phyloP scores from a whole-genome alignment of 2,113 vertebrate genomes.

The Erpornis zantholeuca region DNA sequence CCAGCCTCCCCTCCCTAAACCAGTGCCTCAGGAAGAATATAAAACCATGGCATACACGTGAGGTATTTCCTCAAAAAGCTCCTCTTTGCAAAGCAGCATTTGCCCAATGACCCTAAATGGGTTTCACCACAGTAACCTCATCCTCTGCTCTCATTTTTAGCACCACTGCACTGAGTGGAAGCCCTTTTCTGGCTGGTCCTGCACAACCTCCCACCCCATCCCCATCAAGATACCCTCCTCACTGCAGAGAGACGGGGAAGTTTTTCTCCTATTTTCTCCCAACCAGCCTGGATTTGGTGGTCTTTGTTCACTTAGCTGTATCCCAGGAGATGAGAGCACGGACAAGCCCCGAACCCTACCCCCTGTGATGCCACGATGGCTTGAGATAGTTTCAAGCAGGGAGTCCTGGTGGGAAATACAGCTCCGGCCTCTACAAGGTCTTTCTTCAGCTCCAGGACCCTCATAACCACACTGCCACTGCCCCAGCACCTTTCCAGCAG shows the following conservation, averaged over 20 bases:
- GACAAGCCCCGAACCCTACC: neutral
- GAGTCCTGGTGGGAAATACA: neutral
- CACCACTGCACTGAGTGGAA: fast-evolving
- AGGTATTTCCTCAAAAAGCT: neutral
- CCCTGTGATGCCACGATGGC: fast-evolving
- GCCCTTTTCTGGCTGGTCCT: fast-evolving
- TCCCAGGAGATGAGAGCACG: neutral
- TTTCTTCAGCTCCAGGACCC: neutral
- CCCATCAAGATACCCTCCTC: neutral
- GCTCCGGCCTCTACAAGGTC: neutral
- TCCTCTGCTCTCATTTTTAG: neutral
- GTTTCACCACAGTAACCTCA: fast-evolving
- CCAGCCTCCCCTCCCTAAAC: neutral
- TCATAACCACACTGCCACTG: neutral
- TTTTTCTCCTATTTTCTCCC: neutral
- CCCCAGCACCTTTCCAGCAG: neutral
- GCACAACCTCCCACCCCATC: neutral
- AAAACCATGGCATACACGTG: neutral
- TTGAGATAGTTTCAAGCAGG: neutral
- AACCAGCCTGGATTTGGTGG: neutral
- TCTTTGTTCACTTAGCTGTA: neutral
- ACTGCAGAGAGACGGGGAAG: neutral
- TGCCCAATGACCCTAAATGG: neutral
- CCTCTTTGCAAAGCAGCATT: neutral
- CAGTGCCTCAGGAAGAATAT: fast-evolving